Conservation (phyloP, 2,113 vertebrate species). For the Dolichallabes microphthalmus region DNA sequence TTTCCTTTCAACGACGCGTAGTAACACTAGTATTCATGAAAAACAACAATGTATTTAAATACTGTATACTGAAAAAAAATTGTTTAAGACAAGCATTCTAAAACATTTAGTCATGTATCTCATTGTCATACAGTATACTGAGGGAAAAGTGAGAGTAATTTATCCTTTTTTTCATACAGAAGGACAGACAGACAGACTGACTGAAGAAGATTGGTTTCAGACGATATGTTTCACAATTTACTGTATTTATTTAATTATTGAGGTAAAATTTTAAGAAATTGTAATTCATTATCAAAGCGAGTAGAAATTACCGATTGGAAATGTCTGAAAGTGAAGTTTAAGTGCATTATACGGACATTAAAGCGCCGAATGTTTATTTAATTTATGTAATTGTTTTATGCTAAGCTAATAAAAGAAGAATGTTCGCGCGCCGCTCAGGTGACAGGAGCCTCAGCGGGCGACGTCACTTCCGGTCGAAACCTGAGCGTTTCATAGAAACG, state of each 20-base stretch:
- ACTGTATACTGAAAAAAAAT: background rate
- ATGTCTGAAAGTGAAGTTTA: background rate
- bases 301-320: background rate
- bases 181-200: too few species aligned
- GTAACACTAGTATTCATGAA: background rate
- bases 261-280: background rate
- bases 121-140: background rate
- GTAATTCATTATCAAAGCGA: background rate
- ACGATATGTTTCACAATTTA: too few species aligned
- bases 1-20: too few species aligned
- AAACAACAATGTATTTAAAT: background rate
- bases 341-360: background rate
- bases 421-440: slow-evolving; percentile 41
- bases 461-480: slow-evolving; percentile 68
- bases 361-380: background rate
- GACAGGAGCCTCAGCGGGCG: slow-evolving; percentile 2
- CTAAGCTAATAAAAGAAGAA: background rate
- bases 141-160: background rate
- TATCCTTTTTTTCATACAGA: too few species aligned
- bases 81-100: background rate
- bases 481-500: slow-evolving; percentile 51
- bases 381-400: background rate
- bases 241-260: background rate
- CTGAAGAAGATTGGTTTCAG: too few species aligned
- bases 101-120: background rate